Evolutionary conservation across 1,140 invertebrate genomes (phyloP).

Genomic region (Pseudomyrmex pallidus): DNA sequence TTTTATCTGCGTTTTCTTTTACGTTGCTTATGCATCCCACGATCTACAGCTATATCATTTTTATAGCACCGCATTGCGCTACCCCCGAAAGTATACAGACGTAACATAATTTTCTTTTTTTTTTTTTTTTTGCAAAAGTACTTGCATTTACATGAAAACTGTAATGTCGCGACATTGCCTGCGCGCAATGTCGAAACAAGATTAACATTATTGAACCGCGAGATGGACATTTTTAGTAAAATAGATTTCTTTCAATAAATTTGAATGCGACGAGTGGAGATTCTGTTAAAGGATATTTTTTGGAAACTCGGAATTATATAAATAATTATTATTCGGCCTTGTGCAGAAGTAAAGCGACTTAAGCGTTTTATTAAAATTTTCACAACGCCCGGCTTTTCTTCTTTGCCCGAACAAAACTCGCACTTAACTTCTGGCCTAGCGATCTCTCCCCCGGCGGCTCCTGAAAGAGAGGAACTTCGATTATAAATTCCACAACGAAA

Average conservation of each 20-base stretch:
- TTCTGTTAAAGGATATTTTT: background rate
- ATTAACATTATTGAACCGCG: background rate
- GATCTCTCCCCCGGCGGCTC: conserved; percentile 15
- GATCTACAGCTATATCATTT: conserved; percentile 33
- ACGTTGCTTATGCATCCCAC: conserved; percentile 30
- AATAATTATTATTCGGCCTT: background rate
- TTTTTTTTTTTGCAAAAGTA: background rate
- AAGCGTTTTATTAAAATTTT: background rate
- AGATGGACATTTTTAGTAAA: background rate
- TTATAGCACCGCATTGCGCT: conserved; percentile 12
- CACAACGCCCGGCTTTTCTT: background rate
- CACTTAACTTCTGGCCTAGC: conserved; percentile 57
- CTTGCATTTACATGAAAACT: background rate
- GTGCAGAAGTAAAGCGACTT: background rate
- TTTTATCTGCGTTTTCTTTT: conserved; percentile 19
- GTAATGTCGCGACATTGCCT: background rate
- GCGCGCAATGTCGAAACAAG: too few species aligned
- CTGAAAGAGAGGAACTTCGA: conserved; percentile 39
- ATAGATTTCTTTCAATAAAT: background rate
- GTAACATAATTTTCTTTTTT: conserved; percentile 18
- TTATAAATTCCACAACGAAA: conserved; percentile 69
- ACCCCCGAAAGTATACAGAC: conserved; percentile 8
- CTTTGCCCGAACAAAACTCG: conserved; percentile 8
- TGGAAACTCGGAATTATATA: background rate
- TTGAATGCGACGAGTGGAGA: background rate